Evolutionary conservation across 2,113 vertebrate species (phyloP).

Genomic region (Lynx canadensis): DNA sequence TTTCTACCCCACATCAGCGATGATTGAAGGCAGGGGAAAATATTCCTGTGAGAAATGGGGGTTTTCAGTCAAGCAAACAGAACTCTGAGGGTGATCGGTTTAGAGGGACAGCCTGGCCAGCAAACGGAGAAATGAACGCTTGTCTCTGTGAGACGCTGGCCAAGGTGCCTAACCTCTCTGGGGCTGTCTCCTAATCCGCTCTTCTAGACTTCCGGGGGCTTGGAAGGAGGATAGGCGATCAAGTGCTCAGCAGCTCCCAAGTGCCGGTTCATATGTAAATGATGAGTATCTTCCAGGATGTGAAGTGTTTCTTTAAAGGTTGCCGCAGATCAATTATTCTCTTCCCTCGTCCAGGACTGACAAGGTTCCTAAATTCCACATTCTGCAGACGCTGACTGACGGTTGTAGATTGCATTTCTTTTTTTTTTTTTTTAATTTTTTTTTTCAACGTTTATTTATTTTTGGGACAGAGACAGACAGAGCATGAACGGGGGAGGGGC

Average conservation of each 20-base stretch:
- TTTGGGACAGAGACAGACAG: no score
- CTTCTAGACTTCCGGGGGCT: constrained; percentile 52
- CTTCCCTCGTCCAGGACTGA: constrained; percentile 42
- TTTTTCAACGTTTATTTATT: no score
- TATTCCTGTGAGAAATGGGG: constrained; percentile 62
- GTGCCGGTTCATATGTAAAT: constrained; percentile 55
- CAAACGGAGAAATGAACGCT: constrained; percentile 42
- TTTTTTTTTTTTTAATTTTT: no score
- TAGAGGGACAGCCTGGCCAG: constrained; percentile 48
- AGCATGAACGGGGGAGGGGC: no score
- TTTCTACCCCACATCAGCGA: constrained; percentile 66
- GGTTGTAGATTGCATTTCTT: constrained; percentile 35
- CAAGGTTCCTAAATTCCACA: constrained; percentile 55
- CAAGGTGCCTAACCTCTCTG: not conserved
- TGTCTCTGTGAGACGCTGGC: not conserved
- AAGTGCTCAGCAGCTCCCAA: constrained; percentile 53
- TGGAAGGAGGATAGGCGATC: constrained; percentile 26
- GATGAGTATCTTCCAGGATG: constrained; percentile 59
- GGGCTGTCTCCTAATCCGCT: constrained; percentile 45
- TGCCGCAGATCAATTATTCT: constrained; percentile 67
- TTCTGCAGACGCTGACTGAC: not conserved
- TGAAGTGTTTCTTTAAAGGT: constrained; percentile 61
- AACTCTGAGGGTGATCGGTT: constrained; percentile 74
- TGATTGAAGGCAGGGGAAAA: constrained; percentile 69
- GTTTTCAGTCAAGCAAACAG: constrained; percentile 73